Evolutionary conservation across 2,797 vertebrate genomes (phyloP).

Genomic region (Anabas testudineus): DNA sequence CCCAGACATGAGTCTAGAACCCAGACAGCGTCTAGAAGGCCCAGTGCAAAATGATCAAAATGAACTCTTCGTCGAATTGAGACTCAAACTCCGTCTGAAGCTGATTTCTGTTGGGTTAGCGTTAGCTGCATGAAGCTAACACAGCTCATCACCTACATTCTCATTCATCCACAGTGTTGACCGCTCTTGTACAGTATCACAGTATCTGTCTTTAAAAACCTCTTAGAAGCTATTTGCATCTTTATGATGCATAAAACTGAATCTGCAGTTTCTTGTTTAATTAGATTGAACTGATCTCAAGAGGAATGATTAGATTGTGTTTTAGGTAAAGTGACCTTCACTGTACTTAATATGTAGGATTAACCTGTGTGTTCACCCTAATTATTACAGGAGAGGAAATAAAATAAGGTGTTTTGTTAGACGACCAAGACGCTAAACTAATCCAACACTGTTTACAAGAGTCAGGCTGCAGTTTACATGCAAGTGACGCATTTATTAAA

Average conservation of each 20-base stretch:
- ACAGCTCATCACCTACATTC: too few relatives aligned
- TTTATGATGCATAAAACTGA: slow-evolving; percentile 10
- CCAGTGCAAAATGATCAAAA: too few relatives aligned
- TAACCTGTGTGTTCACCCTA: slow-evolving; percentile 25
- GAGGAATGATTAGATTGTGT: slow-evolving; percentile 12
- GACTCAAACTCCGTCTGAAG: too few relatives aligned
- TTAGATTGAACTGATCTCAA: background rate
- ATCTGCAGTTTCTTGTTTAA: slow-evolving; percentile 1
- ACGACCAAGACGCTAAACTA: slow-evolving; percentile 30
- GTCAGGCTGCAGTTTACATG: too few relatives aligned
- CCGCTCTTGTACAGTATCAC: background rate
- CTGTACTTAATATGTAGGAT: slow-evolving; percentile 21
- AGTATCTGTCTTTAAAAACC: background rate
- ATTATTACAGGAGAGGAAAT: slow-evolving; percentile 37
- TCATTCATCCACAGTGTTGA: too few relatives aligned
- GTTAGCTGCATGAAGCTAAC: too few relatives aligned
- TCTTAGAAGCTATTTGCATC: slow-evolving; percentile 18
- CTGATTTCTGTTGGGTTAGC: too few relatives aligned
- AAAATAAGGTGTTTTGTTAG: slow-evolving; percentile 15
- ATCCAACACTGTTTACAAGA: slow-evolving; percentile 16
- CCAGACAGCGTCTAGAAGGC: background rate
- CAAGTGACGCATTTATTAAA: too few relatives aligned
- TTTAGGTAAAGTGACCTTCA: slow-evolving; percentile 25
- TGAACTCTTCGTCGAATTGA: too few relatives aligned
- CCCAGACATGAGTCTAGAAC: background rate